phyloP scores from a whole-genome alignment of 2,888 invertebrate genomes.

The Frankliniella fusca region DNA sequence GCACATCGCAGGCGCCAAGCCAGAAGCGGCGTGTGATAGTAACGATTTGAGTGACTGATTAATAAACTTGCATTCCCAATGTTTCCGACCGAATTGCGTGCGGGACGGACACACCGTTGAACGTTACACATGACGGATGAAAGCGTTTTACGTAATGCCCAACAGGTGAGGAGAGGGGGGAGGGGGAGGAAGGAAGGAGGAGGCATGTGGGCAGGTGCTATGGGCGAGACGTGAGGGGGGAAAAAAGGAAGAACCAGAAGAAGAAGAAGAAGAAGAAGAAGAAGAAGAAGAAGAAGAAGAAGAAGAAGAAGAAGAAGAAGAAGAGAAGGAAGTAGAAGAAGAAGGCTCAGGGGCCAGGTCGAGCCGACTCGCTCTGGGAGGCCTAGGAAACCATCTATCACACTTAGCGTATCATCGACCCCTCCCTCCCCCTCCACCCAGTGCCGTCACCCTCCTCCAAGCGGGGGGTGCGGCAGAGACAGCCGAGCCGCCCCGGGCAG shows the following conservation, averaged over 20 bases:
- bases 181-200: not conserved
- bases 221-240: not conserved
- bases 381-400: not conserved
- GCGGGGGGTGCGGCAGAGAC: not conserved
- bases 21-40: too few species aligned
- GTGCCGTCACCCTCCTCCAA: not conserved
- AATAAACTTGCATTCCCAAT: too few species aligned
- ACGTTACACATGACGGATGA: too few species aligned
- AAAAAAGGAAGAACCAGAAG: too few species aligned
- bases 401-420: constrained; percentile 15
- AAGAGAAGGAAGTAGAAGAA: too few species aligned
- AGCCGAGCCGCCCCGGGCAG: not conserved
- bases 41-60: too few species aligned
- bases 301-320: too few species aligned
- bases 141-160: not conserved
- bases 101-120: too few species aligned
- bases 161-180: constrained; percentile 21
- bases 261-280: too few species aligned
- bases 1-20: too few species aligned
- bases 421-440: not conserved
- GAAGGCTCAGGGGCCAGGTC: not conserved
- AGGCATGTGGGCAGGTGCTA: not conserved
- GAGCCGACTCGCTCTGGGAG: not conserved
- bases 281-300: too few species aligned
- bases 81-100: too few species aligned